Conservation (phyloP, 2,113 vertebrate genomes). For the Sarotherodon lohbergeri region DNA sequence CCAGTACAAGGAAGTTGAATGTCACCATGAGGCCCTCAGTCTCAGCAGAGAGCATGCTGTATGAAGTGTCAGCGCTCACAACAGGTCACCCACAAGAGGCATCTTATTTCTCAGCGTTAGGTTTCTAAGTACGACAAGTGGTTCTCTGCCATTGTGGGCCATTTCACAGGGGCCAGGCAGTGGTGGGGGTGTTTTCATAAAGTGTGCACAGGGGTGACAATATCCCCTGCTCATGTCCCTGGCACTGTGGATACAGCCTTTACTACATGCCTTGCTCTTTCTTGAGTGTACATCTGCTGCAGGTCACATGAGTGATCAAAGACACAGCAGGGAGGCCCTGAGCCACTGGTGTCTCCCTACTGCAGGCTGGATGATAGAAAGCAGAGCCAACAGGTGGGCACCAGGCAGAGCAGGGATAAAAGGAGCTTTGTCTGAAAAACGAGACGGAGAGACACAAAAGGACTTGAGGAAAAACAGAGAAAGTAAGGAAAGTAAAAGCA, state of each 20-base stretch:
- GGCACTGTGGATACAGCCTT: neutral
- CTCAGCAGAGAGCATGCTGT: neutral
- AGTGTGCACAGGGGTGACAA: neutral
- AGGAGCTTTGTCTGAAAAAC: constrained; percentile 58
- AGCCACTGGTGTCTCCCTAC: constrained; percentile 31
- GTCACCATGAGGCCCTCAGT: neutral
- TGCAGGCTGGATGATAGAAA: constrained; percentile 50
- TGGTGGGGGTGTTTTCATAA: neutral
- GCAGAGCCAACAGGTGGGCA: constrained; percentile 66
- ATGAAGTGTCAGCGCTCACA: neutral
- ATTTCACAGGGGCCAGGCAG: constrained; percentile 1
- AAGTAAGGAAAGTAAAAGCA: neutral
- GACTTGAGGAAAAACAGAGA: neutral
- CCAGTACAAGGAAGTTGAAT: constrained; percentile 17
- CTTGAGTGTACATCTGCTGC: neutral
- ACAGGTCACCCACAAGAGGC: constrained; percentile 29
- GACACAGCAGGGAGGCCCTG: constrained; percentile 3
- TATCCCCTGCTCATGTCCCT: neutral
- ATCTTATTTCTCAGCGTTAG: constrained; percentile 1
- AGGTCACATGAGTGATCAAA: constrained; percentile 62
- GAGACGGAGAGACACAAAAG: constrained; percentile 37
- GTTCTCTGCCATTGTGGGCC: neutral
- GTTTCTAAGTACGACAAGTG: neutral
- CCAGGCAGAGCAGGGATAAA: constrained; percentile 56
- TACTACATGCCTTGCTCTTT: neutral